A percentile compares a stretch with the other conserved stretches of the same genome.
Conservation (phyloP, 2,113 vertebrate species). For the Lepisosteus oculatus region DNA sequence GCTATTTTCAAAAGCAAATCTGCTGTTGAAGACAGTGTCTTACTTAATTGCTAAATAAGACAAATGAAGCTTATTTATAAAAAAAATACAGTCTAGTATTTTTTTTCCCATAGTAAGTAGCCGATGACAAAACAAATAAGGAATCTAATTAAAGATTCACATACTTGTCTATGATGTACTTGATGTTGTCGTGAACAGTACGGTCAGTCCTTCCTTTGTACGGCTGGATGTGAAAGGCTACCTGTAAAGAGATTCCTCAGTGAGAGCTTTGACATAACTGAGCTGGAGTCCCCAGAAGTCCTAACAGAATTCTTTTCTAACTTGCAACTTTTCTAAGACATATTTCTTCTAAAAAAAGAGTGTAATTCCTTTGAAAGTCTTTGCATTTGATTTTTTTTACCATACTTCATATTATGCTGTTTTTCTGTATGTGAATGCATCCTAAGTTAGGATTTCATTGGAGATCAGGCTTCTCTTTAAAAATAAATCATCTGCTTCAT, state of each 20-base stretch:
- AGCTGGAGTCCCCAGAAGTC: too few relatives aligned
- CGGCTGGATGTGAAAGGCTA: constrained; percentile 85
- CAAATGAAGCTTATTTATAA: background rate
- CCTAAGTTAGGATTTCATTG: too few relatives aligned
- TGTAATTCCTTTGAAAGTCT: too few relatives aligned
- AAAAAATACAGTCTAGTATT: too few relatives aligned
- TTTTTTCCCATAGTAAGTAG: background rate
- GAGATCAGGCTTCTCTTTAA: background rate
- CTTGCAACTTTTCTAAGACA: too few relatives aligned
- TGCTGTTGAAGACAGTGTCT: background rate
- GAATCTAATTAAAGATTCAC: constrained; percentile 26
- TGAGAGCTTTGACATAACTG: too few relatives aligned
- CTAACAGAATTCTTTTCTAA: too few relatives aligned
- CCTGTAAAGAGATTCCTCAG: constrained; percentile 54
- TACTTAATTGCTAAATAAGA: background rate
- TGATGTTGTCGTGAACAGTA: constrained; percentile 82
- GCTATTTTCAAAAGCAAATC: constrained; percentile 13
- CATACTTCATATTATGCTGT: too few relatives aligned
- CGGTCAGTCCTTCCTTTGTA: constrained; percentile 82
- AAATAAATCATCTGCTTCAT: background rate
- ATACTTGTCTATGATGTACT: constrained; percentile 85
- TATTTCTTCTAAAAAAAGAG: too few relatives aligned
- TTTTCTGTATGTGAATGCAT: too few relatives aligned
- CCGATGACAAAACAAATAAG: background rate
- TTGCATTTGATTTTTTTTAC: too few relatives aligned